Percentiles rank a stretch among this genome's conserved stretches.
Conservation (phyloP, 2,797 vertebrate species). For the Semotilus atromaculatus region DNA sequence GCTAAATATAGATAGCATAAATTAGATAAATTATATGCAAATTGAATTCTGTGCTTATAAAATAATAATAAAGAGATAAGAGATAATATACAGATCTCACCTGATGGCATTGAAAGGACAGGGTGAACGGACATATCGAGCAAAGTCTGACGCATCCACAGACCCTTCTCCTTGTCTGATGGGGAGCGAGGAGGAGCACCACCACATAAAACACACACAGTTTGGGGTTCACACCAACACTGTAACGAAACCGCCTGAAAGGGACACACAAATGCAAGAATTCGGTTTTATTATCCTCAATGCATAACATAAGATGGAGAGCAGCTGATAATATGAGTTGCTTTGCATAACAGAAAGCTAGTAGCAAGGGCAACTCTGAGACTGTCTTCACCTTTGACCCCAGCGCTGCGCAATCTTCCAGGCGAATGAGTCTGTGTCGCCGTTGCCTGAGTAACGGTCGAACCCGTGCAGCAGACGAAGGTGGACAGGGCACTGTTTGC, state of each 20-base stretch:
- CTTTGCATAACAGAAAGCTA: background rate
- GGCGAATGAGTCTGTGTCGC: constrained; percentile 60
- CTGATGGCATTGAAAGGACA: constrained; percentile 69
- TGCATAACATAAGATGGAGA: background rate
- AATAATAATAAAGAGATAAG: background rate
- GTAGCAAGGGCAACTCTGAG: background rate
- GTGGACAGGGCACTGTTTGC: constrained; percentile 48
- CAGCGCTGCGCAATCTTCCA: constrained; percentile 54
- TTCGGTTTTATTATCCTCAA: background rate
- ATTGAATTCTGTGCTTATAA: background rate
- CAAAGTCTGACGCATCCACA: constrained; percentile 54
- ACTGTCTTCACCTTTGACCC: constrained; percentile 62
- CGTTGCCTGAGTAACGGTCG: constrained; percentile 58
- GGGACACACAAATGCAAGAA: constrained; percentile 38
- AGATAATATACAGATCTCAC: constrained; percentile 50
- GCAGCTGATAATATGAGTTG: background rate
- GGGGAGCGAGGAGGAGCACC: constrained; percentile 57
- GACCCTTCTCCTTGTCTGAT: constrained; percentile 42
- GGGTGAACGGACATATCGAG: constrained; percentile 69
- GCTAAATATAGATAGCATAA: background rate
- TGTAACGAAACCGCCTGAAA: constrained; percentile 62
- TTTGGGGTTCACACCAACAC: constrained; percentile 66
- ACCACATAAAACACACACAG: constrained; percentile 67
- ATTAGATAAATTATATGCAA: background rate
- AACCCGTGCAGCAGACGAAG: constrained; percentile 65